Evolutionary conservation across 2,888 invertebrate species (phyloP), one percentile per base, ranked within the genome.

Genomic region (Hofmannophila pseudospretella): DNA sequence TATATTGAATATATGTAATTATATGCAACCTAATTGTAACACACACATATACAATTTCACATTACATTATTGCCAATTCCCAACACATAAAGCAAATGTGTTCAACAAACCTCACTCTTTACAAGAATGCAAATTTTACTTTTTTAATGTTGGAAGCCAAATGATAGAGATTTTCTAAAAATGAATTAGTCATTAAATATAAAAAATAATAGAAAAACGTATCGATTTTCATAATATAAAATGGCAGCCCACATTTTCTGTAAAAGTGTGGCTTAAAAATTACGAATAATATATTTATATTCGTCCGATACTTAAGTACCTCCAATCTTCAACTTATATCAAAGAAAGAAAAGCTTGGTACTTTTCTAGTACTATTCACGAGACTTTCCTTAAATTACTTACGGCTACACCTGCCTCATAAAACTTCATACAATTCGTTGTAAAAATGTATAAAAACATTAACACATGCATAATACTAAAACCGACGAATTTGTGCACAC

Each of bases 361-460:
- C 23, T 23, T 8, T 1, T 23, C 23, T 23, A 23, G 23, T 23
- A 22, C 22, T n/a, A 4, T n/a, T n/a, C 7, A 20, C 20, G 5
- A 23, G 7, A 23, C 23, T 23, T 23, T 23, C 23, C 1, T 23
- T n/a, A 2, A 7, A 7, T 11, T 10, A 10, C 10, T 12, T 27
- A 27, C 10, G 7, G 8, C 4, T 23, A 5, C 3, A 3, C 7
- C 11, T n/a, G 8, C 11, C 27, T 7, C 7, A 27, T 14, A 14
- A 11, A 29, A 13, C 14, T 14, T 10, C 10, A 12, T 23, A 34
- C 29, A n/a, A 49, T 73, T 76, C 75, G 73, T 80, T 75, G 80
- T 82, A 81, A 70, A 77, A 78, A 73, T 75, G 69, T 84, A 80
- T 75, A 80, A 82, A 68, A 80, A 65, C 71, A 68, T 73, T 71